A percentile compares a stretch with the other conserved stretches of the same genome.
Conservation (phyloP, 92 coral and sea anemone genomes). For the Umimayanthus kanabou region DNA sequence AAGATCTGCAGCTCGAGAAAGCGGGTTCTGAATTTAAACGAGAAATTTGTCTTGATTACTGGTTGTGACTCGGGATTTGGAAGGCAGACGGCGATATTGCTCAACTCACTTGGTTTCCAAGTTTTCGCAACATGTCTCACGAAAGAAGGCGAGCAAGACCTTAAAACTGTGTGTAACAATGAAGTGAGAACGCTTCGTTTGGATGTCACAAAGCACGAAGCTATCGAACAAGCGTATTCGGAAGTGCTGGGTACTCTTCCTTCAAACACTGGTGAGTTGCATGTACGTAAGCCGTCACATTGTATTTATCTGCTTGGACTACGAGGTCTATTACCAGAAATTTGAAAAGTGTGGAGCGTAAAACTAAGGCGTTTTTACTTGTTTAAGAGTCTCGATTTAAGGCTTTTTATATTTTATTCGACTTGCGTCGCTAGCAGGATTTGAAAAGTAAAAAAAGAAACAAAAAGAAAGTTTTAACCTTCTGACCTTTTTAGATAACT, state of each 20-base stretch:
- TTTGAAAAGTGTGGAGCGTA: too few relatives aligned
- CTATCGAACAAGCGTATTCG: slow-evolving; percentile 44
- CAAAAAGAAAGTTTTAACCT: too few relatives aligned
- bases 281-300: too few relatives aligned
- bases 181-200: slow-evolving; percentile 42
- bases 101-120: slow-evolving; percentile 50
- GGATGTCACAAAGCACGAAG: slow-evolving; percentile 48
- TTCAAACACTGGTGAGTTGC: slow-evolving; percentile 28
- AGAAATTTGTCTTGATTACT: slow-evolving; percentile 48
- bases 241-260: slow-evolving; percentile 31
- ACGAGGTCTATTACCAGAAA: too few relatives aligned
- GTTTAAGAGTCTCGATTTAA: too few relatives aligned
- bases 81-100: slow-evolving; percentile 40
- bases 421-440: too few relatives aligned
- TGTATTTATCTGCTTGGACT: too few relatives aligned
- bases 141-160: slow-evolving; percentile 38
- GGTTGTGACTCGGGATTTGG: slow-evolving; percentile 67
- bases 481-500: too few relatives aligned
- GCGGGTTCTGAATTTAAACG: slow-evolving; percentile 9
- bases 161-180: slow-evolving; percentile 39
- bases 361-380: too few relatives aligned
- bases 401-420: too few relatives aligned
- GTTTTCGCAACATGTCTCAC: slow-evolving; percentile 56
- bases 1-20: slow-evolving; percentile 6
- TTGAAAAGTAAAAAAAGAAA: too few relatives aligned